These are phyloP conservation scores for Jordanella pulchra DNA, from an alignment of 2,797 vertebrate genomes.

Conservation along the genomic window DNA sequence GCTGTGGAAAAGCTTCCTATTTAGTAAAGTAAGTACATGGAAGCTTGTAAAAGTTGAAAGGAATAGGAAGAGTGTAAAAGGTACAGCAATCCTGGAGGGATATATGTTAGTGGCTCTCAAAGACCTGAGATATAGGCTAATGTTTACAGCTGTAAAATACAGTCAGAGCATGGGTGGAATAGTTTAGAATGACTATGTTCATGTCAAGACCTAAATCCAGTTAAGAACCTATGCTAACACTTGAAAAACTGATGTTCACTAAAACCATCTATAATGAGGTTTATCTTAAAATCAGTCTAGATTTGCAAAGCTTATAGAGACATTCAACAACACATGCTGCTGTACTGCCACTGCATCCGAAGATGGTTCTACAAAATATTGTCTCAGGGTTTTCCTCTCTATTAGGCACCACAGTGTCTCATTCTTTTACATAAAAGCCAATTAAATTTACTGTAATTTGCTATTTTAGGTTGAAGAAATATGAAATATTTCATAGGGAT, in stretches of 20 bases:
- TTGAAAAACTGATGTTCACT: background rate
- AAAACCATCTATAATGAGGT: background rate
- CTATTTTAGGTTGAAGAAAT: background rate
- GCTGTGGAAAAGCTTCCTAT: too few species aligned
- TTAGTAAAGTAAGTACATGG: too few species aligned
- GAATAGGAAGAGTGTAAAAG: too few species aligned
- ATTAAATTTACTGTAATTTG: background rate
- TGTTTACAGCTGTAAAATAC: too few species aligned
- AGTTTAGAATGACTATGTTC: too few species aligned
- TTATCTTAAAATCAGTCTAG: background rate
- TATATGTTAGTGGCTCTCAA: too few species aligned
- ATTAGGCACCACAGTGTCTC: conserved; percentile 23
- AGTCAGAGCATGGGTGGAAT: too few species aligned
- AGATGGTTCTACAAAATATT: background rate
- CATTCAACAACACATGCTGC: background rate
- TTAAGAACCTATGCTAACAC: background rate
- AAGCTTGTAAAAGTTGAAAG: too few species aligned
- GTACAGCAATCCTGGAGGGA: too few species aligned
- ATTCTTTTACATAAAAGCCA: conserved; percentile 28
- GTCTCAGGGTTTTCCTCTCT: background rate
- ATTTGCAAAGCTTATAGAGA: background rate
- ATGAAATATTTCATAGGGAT: background rate
- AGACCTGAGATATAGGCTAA: too few species aligned
- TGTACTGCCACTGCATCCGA: background rate
- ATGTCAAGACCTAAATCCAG: background rate